Base-by-base conservation (phyloP, 2,797 vertebrate species). In the Clarias fuscus region DNA sequence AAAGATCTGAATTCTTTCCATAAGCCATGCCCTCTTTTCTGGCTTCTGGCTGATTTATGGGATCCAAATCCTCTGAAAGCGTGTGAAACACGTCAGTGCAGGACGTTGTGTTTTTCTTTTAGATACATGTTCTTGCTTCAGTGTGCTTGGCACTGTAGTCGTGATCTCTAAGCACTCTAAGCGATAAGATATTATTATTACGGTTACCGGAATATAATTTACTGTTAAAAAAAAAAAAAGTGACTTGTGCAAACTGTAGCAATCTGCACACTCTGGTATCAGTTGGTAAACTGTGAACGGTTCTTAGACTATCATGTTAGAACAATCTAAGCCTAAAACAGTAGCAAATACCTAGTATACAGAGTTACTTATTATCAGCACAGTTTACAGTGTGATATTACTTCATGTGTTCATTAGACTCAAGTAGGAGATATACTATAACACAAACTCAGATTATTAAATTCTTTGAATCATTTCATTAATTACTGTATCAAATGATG, bases 1-100 rank as follows among this genome's bases (percentile, higher is more conserved):
- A 62, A 67, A 53, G 37, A 18, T 61, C 18, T 22, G 3, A 84
- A 82, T 88, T 85, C 71, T 75, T 82, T 59, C 43, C 83, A 70
- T 17, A 53, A 43, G 13, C 33, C 8, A 24, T 14, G 40, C 33
- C 53, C 58, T 40, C 17, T 59, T 82, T 48, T 70, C 27, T 53
- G 11, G 37, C 17, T 22, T 85, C 24, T 18, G 7, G 15, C 27
- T 56, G 53, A 84, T 81, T 75, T 84, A 67, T 18, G 11, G 30
- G 0, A n/a, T 24, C 58, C 37, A 37, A 37, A 53, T 61, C 20
- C 3, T 75, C 22, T 73, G 33, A 37, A 68, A 22, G 33, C 30
- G 70, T 71, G 61, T 30, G 58, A 30, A 72, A 80, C 59, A 40
- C 1, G 18, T 84, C 58, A 58, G 56, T 64, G 27, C 73, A 80